A percentile compares a stretch with the other conserved stretches of the same genome.
Evolutionary conservation across 1,140 invertebrate species (phyloP).

Genomic region (Probaryconus sp.): DNA sequence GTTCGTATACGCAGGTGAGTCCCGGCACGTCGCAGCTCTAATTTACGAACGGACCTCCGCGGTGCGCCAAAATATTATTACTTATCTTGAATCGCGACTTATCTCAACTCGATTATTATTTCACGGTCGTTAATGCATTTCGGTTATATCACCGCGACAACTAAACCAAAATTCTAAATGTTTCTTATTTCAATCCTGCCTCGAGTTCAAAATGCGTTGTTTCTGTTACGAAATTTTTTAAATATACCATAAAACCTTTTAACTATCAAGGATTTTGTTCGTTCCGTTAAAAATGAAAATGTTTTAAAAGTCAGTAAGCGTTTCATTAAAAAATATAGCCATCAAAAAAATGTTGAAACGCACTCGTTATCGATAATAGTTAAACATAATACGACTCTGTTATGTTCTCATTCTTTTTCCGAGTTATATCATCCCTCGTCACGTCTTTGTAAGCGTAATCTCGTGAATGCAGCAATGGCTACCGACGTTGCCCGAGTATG

Average conservation of each 20-base stretch:
- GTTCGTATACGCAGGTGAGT: slow-evolving; percentile 77
- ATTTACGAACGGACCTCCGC: slow-evolving; percentile 78
- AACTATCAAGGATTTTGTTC: too few species aligned
- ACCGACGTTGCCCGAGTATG: slow-evolving; percentile 37
- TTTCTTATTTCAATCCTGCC: too few species aligned
- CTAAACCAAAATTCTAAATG: background rate
- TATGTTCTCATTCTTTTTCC: background rate
- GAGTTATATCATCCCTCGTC: slow-evolving; percentile 31
- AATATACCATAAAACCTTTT: too few species aligned
- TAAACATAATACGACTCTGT: slow-evolving; percentile 18
- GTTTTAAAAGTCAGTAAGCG: too few species aligned
- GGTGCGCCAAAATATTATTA: slow-evolving; percentile 76
- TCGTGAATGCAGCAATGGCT: slow-evolving; percentile 40
- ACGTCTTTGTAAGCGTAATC: slow-evolving; percentile 41
- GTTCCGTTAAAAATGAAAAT: too few species aligned
- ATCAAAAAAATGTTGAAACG: slow-evolving; percentile 7
- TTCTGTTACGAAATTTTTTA: too few species aligned
- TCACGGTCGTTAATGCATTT: slow-evolving; percentile 37
- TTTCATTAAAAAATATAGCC: slow-evolving; percentile 1
- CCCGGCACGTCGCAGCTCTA: slow-evolving; percentile 72
- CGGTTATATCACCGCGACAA: slow-evolving; percentile 7
- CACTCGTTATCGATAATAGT: slow-evolving; percentile 40
- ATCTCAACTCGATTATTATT: slow-evolving; percentile 61
- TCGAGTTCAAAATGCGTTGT: too few species aligned
- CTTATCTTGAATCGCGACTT: slow-evolving; percentile 62